Evolutionary conservation across 2,888 invertebrate genomes (phyloP), one percentile per base, ranked within the genome.

Genomic region (Pterostichus niger): DNA sequence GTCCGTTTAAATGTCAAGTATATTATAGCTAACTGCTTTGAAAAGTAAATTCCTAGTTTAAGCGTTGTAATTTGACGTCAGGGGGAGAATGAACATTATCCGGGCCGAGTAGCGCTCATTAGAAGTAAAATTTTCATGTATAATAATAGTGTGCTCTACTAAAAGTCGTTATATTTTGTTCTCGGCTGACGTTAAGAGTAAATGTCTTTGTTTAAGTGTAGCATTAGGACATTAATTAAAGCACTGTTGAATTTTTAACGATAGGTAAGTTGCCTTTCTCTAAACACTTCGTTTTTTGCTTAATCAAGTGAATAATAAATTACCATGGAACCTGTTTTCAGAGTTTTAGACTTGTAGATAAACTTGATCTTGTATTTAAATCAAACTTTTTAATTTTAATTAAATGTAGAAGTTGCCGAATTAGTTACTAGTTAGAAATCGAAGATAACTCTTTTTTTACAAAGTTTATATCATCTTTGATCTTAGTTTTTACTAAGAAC

Each of bases 61-160:
- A 59, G n/a, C 13, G 33, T 7, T 24, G 40, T 31, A 31, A 11
- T 15, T 61, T 9, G 4, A 33, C 24, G 24, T 24, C 24, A 49
- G 59, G 59, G 59, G 10, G 59, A 9, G 24, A 35, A 40, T 64
- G 64, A 40, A 31, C 24, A 61, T 17, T 31, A 61, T 11, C 11
- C 11, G 11, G 15, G 61, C 15, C 24, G 4, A 31, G 24, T 24
- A 17, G 31, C 15, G 24, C n/a, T 46, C 73, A 46, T 73, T 73
- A 73, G 46, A 15, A 15, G 9, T 46, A 73, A 73, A 73, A 76
- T 76, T 54, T 76, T 76, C 73, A 73, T 73, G 73, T 40, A 17
- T 17, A 73, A 73, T 73, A 73, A 73, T 73, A 73, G 73, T 73
- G 49, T 17, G 49, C 49, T 49, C 49, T 49, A 11, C n/a, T 49